These are phyloP conservation scores for Polypterus bichir DNA, from an alignment of 2,113 vertebrate species.

Conservation along the genomic window DNA sequence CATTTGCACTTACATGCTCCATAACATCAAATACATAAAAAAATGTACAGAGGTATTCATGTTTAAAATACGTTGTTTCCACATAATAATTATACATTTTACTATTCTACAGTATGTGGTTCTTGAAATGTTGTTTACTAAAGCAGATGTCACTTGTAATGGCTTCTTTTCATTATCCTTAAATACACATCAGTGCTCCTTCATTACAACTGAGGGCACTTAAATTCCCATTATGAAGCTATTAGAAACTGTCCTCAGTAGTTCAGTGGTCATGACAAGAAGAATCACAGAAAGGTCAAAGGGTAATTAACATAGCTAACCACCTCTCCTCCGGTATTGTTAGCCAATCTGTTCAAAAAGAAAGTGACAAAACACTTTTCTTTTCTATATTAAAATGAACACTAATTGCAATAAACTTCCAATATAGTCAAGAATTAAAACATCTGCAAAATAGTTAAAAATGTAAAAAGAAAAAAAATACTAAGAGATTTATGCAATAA, in stretches of 20 bases:
- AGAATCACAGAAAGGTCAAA: conserved; percentile 50
- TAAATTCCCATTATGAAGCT: conserved; percentile 39
- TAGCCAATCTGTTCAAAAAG: conserved; percentile 57
- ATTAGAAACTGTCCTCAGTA: conserved; percentile 23
- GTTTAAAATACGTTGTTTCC: too few relatives aligned
- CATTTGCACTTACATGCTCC: too few relatives aligned
- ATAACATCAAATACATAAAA: too few relatives aligned
- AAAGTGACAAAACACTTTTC: conserved; percentile 23
- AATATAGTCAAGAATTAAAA: too few relatives aligned
- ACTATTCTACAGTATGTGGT: too few relatives aligned
- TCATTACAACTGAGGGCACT: conserved; percentile 11
- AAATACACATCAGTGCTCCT: conserved; percentile 1
- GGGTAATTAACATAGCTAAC: conserved; percentile 61
- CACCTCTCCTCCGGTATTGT: conserved; percentile 53
- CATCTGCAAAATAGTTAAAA: too few relatives aligned
- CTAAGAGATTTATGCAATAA: too few relatives aligned
- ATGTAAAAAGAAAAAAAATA: too few relatives aligned
- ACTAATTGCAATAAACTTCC: too few relatives aligned
- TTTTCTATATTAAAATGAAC: too few relatives aligned
- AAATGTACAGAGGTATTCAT: too few relatives aligned
- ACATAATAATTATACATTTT: too few relatives aligned
- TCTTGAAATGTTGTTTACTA: neutral
- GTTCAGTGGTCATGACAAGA: conserved; percentile 36
- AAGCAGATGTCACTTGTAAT: neutral
- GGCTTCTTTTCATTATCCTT: neutral